Evolutionary conservation across 2,888 invertebrate genomes (phyloP), one percentile per base, ranked within the genome.

Genomic region (Hipparchia sbordonii): DNA sequence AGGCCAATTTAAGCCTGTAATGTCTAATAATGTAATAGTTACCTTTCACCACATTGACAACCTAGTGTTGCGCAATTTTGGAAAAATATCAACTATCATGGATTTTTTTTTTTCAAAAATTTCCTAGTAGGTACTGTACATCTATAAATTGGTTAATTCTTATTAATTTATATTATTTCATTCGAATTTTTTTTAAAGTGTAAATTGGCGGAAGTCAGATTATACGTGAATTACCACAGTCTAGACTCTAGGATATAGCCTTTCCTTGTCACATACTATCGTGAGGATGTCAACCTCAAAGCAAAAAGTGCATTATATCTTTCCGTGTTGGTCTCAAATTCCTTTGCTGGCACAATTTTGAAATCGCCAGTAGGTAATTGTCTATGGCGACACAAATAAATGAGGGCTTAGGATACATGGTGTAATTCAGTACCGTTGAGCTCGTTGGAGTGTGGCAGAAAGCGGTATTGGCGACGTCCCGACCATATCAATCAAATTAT

Each of bases 401-500:
- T 90, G 89, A 89, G 83, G 88, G 88, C 86, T 87, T 86, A 83
- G 88, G 91, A 89, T 89, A 83, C 86, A 87, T 85, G 84, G 87
- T 90, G 88, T 90, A 91, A 92, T 92, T 90, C 87, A 87, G 88
- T 92, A 91, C 93, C 92, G 92, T 92, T 81, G 80, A 84, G 86
- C 86, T 88, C 90, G 88, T 90, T 91, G 87, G 91, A 89, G 86
- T 90, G 92, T 89, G 84, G 87, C 91, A 88, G 91, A 91, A 92
- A 92, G 88, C 89, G 89, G 90, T 88, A 88, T 85, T 78, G 78
- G 83, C 88, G 87, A 92, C 92, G 88, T 89, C 85, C 86, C 84
- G 82, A 82, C 87, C 89, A 92, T 93, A 92, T 90, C 92, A 92
- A 92, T 92, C 91, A 91, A 89, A 90, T 90, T 89, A 89, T 90